Evolutionary conservation across 1,140 invertebrate genomes (phyloP), one percentile per base, ranked within the genome.

Genomic region (Bombus confusus): DNA sequence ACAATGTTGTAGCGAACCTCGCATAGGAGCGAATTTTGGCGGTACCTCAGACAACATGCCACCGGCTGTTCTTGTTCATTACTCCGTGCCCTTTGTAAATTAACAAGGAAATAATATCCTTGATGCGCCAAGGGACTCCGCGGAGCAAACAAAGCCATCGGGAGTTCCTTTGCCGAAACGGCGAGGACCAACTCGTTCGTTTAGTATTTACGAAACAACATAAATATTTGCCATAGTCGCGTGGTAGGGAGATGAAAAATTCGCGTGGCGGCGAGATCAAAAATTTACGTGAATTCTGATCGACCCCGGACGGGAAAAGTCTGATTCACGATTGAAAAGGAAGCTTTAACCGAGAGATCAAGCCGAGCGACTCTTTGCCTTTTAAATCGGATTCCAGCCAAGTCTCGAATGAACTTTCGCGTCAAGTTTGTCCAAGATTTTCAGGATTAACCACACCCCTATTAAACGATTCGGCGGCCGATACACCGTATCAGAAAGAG

Each of bases 401-500:
- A 82, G 52, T n/a, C 37, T 59, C n/a, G 72, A 68, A 39, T 52
- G 37, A 76, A 57, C 39, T 43, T 62, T 13, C 39, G 28, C 10
- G 39, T 81, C 41, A 73, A 59, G 52, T 43, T 52, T 52, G 71
- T 39, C 39, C 28, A 28, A 73, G 57, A 76, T 76, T 82, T 66
- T 31, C 22, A 47, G 80, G n/a, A 83, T 47, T 66, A 74, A 66
- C 80, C 57, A 41, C 71, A 59, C 37, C 31, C 37, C 22, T 64
- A 34, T 64, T 62, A 82, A 74, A 52, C 80, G 57, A 64, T 43
- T 52, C 37, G 57, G 66, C 41, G 57, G 12, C 22, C 69, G 80
- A 74, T 82, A 74, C n/a, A 18, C 3, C 41, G 41, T 83, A 76
- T 83, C 80, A 52, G 72, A 66, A 76, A 31, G 28, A 64, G 72